phyloP scores from a whole-genome alignment of 2,888 invertebrate species.

The Synergus umbraculus region DNA sequence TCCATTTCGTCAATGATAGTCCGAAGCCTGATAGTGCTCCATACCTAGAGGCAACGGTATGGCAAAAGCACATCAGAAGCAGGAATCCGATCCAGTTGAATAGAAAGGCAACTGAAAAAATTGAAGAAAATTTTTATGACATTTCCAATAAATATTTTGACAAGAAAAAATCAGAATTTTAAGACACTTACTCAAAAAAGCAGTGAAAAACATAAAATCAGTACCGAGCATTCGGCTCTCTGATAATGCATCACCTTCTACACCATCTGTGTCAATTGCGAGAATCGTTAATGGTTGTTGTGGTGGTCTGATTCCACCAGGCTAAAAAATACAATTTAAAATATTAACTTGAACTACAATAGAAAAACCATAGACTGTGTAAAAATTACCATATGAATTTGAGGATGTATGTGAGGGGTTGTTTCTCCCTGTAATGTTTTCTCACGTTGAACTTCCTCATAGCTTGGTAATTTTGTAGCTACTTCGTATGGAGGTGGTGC shows the following conservation, averaged over 20 bases:
- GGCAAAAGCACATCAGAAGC: slow-evolving; percentile 94
- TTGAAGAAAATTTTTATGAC: slow-evolving; percentile 27
- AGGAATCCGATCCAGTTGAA: slow-evolving; percentile 98
- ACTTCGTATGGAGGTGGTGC: slow-evolving; percentile 94
- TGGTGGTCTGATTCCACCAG: slow-evolving; percentile 74
- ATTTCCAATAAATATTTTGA: neutral
- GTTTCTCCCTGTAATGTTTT: slow-evolving; percentile 88
- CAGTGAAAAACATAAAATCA: slow-evolving; percentile 95
- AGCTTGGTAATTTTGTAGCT: slow-evolving; percentile 91
- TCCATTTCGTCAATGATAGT: slow-evolving; percentile 96
- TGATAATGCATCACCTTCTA: slow-evolving; percentile 82
- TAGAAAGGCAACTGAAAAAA: slow-evolving; percentile 88
- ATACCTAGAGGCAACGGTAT: slow-evolving; percentile 95
- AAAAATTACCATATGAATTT: slow-evolving; percentile 69
- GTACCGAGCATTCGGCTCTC: slow-evolving; percentile 92
- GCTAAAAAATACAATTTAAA: slow-evolving; percentile 61
- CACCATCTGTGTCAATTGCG: slow-evolving; percentile 86
- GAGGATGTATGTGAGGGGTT: slow-evolving; percentile 73
- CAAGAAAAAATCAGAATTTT: neutral
- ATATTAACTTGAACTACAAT: slow-evolving; percentile 36
- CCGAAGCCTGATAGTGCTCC: slow-evolving; percentile 96
- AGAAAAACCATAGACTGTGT: slow-evolving; percentile 20
- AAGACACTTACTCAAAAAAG: slow-evolving; percentile 86
- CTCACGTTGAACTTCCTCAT: slow-evolving; percentile 94
- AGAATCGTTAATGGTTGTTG: slow-evolving; percentile 85